These are phyloP conservation scores for Cebidichthys violaceus DNA, from an alignment of 2,113 vertebrate genomes.

Conservation along the genomic window DNA sequence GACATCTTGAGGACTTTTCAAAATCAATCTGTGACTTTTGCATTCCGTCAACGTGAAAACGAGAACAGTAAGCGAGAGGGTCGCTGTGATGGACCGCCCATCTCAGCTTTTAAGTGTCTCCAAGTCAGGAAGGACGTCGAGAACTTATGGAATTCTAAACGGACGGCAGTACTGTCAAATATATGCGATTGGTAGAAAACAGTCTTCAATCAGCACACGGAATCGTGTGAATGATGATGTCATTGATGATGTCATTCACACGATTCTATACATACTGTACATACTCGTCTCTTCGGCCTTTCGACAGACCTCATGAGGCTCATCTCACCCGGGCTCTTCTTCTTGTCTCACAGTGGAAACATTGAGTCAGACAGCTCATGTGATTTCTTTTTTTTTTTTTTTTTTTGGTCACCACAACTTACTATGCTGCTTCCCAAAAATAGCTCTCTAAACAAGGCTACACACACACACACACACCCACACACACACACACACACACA, in stretches of 20 bases:
- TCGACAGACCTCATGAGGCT: conserved; percentile 11
- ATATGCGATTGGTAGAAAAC: neutral
- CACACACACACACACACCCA: conserved; percentile 41
- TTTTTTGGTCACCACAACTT: conserved; percentile 74
- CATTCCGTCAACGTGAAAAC: too few species aligned
- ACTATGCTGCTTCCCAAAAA: conserved; percentile 73
- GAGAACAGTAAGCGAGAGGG: too few species aligned
- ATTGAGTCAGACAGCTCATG: conserved; percentile 66
- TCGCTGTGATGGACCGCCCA: too few species aligned
- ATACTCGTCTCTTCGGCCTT: neutral
- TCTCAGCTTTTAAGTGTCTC: neutral
- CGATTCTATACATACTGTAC: too few species aligned
- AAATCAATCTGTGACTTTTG: too few species aligned
- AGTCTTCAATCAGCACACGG: neutral
- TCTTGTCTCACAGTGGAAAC: conserved; percentile 65
- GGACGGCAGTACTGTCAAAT: neutral
- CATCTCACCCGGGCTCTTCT: neutral
- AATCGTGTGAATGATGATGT: too few species aligned
- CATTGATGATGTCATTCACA: too few species aligned
- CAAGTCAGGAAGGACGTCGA: neutral
- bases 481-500: conserved; percentile 16
- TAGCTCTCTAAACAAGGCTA: conserved; percentile 66
- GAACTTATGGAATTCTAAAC: neutral
- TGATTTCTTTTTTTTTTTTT: conserved; percentile 53
- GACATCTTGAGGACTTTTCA: too few species aligned